Base-by-base conservation (phyloP, 2,113 vertebrate genomes). In the Cygnus buccinator region DNA sequence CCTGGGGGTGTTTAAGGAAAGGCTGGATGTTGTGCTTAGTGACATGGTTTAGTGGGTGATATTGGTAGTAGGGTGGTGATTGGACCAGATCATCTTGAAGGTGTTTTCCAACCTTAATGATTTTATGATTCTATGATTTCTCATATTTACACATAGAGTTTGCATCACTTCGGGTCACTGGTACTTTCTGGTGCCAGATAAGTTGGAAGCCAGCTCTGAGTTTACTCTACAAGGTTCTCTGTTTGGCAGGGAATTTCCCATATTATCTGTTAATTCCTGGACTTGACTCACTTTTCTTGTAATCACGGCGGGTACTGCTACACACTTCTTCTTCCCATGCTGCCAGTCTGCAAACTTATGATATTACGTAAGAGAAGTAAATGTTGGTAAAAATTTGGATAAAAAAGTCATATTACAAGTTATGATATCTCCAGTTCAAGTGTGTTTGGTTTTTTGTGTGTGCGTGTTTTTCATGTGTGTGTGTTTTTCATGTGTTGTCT, bases 301-400 rank as follows among this genome's bases (percentile, higher is more conserved):
- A 68, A 82, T 82, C 71, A 43, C 33, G 63, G 66, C 33, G 63
- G 66, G 19, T 68, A 43, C 57, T 82, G 73, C 37, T 57, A 65
- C 41, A 93, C 35, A 22, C 43, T 75, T 58, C 33, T 94, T 94
- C 22, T 13, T 76, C 26, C 29, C 58, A 85, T 0, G 33, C 71
- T 73, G 39, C 33, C 90, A 72, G 58, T 79, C 87, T 95, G 90
- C 75, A 91, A 94, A 93, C 22, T 87, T 82, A 74, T 52, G 62
- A 90, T 89, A 93, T 39, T 10, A 91, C 26, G 73, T 3, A 1
- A 87, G 5, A 85, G 35, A 90, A 90, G 46, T 43, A 87, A 94
- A 75, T 33, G 78, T 23, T 72, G 31, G 3, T 46, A 48, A 82
- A 54, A 48, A 54, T 52, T 44, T 11, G 10, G 7, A 37, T 29